Base-by-base conservation (phyloP, 2,797 vertebrate species). In the Schizopygopsis pylzovi region DNA sequence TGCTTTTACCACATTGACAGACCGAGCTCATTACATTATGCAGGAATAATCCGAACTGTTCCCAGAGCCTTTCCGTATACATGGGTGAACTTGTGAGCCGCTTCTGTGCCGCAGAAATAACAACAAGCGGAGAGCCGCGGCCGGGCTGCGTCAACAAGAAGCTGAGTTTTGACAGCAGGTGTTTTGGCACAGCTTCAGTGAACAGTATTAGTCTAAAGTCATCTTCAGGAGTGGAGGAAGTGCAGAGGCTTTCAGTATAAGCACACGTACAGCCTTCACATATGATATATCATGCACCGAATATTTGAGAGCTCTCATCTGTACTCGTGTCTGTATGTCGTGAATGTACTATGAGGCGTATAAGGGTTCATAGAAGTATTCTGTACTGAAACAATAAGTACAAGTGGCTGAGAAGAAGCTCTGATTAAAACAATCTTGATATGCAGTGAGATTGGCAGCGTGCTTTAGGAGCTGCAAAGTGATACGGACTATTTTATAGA, bases 31-130 rank as follows among this genome's bases (percentile, higher is more conserved):
- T 77, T 52, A 76, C 28, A 12, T 15, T 20, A 73, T 59, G 11
- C 37, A 16, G 61, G 5, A 25, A 76, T 68, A 52, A 63, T 61
- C 9, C 15, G 0, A 71, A 56, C 65, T 49, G 33, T 70, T 77
- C 79, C 33, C 84, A 70, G 82, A 41, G 71, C 80, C 25, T 56
- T 71, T 71, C 65, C 7, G 4, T 81, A 52, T 45, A 71, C 22
- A 43, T 18, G n/a, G 5, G 41, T 47, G 25, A 67, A 47, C 61
- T 67, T 71, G 22, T 56, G 65, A 70, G 77, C 39, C 59, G 12
- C 87, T 85, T 83, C 65, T 70, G 49, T 65, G 83, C 76, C 71
- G 25, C 71, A 68, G 84, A 90, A 91, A 89, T 80, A 85, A 84
- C 88, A 92, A 90, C 81, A 91, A 91, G 33, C 63, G 81, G 82